Evolutionary conservation across 2,797 vertebrate genomes (phyloP).

Genomic region (Coregonus suidteri): DNA sequence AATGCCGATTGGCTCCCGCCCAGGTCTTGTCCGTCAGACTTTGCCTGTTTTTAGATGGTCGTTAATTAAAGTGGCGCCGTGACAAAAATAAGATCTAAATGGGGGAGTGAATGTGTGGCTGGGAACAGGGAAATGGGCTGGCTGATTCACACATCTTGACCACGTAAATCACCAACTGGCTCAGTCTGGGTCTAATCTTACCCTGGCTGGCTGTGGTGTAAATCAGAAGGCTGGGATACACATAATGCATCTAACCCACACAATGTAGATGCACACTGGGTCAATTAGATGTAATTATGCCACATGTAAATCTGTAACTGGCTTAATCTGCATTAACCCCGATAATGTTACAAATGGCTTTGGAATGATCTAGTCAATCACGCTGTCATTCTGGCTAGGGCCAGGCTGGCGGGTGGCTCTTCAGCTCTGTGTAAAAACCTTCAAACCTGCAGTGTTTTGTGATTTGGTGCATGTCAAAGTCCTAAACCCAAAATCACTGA

Average conservation of each 20-base stretch:
- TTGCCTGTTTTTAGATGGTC: conserved; percentile 78
- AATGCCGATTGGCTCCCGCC: conserved; percentile 74
- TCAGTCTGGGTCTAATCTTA: conserved; percentile 61
- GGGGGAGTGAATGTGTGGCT: conserved; percentile 62
- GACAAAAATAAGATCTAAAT: conserved; percentile 75
- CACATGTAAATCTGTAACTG: conserved; percentile 69
- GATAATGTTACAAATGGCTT: conserved; percentile 65
- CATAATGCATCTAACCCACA: conserved; percentile 32
- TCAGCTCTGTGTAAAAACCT: neutral
- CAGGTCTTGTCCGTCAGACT: conserved; percentile 77
- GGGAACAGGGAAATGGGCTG: conserved; percentile 66
- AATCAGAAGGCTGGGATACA: conserved; percentile 59
- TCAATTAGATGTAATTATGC: conserved; percentile 59
- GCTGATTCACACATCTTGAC: conserved; percentile 69
- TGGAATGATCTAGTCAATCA: conserved; percentile 66
- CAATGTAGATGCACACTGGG: conserved; percentile 48
- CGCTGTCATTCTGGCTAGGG: conserved; percentile 46
- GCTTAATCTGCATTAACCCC: conserved; percentile 69
- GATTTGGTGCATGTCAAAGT: conserved; percentile 1
- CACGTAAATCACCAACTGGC: conserved; percentile 71
- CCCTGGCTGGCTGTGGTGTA: conserved; percentile 48
- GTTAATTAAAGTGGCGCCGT: conserved; percentile 78
- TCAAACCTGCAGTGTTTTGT: neutral
- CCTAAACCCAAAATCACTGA: neutral
- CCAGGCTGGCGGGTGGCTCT: conserved; percentile 9